A percentile compares a stretch with the other conserved stretches of the same genome.
Evolutionary conservation across 2,888 invertebrate genomes (phyloP).

Genomic region (Tromatobia lineatoria): DNA sequence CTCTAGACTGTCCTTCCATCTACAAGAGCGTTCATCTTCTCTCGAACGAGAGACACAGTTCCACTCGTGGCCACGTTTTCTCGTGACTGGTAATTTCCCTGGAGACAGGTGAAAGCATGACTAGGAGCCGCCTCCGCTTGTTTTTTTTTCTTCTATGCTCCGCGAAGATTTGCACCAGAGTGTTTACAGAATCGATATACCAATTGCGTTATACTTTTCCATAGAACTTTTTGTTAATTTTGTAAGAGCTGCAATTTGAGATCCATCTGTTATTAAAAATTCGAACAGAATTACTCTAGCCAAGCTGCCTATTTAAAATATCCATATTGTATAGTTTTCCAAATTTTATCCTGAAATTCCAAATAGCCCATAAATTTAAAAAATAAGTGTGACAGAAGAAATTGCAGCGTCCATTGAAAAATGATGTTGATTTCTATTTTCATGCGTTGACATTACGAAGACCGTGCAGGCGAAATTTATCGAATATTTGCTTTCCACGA

Average conservation of each 20-base stretch:
- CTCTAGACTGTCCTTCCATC: neutral
- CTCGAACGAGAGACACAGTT: slow-evolving; percentile 45
- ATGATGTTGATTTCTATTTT: neutral
- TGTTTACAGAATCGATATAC: slow-evolving; percentile 34
- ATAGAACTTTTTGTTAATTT: slow-evolving; percentile 37
- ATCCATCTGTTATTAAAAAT: neutral
- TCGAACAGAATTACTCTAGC: neutral
- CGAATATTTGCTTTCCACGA: neutral
- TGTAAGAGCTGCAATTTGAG: neutral
- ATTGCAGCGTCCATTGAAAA: too few relatives aligned
- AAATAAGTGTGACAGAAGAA: neutral
- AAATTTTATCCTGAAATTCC: neutral
- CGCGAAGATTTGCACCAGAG: neutral
- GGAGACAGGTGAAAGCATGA: slow-evolving; percentile 69
- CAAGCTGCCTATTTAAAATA: neutral
- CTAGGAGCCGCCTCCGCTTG: slow-evolving; percentile 5
- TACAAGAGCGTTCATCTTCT: slow-evolving; percentile 21
- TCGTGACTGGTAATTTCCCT: slow-evolving; percentile 78
- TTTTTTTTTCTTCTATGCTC: slow-evolving; percentile 6
- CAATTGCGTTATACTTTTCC: neutral
- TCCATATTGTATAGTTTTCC: neutral
- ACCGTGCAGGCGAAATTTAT: neutral
- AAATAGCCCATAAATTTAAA: neutral
- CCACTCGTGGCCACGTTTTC: slow-evolving; percentile 56
- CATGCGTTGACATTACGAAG: neutral